phyloP scores from a whole-genome alignment of 2,797 vertebrate species.

The Epinephelus coioides region DNA sequence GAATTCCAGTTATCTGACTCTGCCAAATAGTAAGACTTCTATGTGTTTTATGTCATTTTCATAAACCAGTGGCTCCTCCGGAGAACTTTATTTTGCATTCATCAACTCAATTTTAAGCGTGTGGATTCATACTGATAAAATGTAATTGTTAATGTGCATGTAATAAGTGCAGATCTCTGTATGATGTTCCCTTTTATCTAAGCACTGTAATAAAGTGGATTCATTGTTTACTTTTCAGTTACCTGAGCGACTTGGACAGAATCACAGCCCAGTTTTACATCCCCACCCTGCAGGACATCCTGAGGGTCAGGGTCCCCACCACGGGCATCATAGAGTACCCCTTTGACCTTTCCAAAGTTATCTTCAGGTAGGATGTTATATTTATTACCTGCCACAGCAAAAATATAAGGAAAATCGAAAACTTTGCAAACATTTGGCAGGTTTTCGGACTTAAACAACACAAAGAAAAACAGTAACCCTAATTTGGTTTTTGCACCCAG shows the following conservation, averaged over 20 bases:
- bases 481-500: not conserved
- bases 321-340: conserved; percentile 91
- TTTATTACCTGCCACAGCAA: not conserved
- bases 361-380: conserved; percentile 86
- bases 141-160: not conserved
- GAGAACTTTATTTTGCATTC: not conserved
- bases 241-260: conserved; percentile 88
- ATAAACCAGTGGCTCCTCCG: not conserved
- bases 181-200: not conserved
- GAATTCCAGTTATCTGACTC: conserved; percentile 92
- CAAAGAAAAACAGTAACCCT: not conserved
- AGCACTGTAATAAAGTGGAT: conserved; percentile 21
- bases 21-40: conserved; percentile 89
- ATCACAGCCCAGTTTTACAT: conserved; percentile 82
- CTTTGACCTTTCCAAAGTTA: conserved; percentile 86
- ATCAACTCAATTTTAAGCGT: not conserved
- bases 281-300: conserved; percentile 88
- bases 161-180: not conserved
- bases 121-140: conserved; percentile 12
- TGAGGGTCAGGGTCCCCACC: conserved; percentile 88
- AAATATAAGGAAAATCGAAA: not conserved
- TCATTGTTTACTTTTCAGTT: conserved; percentile 80
- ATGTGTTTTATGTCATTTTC: not conserved
- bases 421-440: not conserved
- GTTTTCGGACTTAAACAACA: not conserved